A percentile compares a stretch with the other conserved stretches of the same genome.
These are phyloP conservation scores for Seira musarum DNA, from an alignment of 2,888 invertebrate genomes.

Conservation along the genomic window DNA sequence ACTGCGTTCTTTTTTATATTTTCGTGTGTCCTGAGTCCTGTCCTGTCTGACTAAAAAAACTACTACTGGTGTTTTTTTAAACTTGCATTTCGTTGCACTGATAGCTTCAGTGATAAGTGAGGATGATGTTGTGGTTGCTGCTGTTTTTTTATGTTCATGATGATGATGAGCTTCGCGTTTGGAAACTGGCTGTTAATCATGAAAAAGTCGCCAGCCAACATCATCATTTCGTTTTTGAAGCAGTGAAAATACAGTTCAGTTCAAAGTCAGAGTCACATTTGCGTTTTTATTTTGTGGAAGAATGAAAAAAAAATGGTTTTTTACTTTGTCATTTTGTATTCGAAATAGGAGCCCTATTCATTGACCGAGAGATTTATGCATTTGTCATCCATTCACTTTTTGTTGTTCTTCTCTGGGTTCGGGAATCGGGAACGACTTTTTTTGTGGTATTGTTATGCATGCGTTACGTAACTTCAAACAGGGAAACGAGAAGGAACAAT, in stretches of 20 bases:
- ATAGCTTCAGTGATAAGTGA: background rate
- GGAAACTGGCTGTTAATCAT: slow-evolving; percentile 42
- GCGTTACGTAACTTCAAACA: background rate
- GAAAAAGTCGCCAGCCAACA: background rate
- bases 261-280: background rate
- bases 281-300: background rate
- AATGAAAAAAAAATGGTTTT: slow-evolving; percentile 14
- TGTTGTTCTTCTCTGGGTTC: background rate
- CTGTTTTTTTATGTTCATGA: background rate
- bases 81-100: background rate
- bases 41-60: background rate
- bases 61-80: slow-evolving; percentile 32
- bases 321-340: slow-evolving; percentile 46
- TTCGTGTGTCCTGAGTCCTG: background rate
- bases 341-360: slow-evolving; percentile 37
- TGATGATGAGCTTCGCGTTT: slow-evolving; percentile 21
- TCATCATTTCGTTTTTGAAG: background rate
- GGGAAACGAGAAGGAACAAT: background rate
- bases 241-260: slow-evolving; percentile 1
- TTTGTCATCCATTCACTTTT: slow-evolving; percentile 49
- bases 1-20: slow-evolving; percentile 1
- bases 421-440: slow-evolving; percentile 19
- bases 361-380: slow-evolving; percentile 49
- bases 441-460: slow-evolving; percentile 42
- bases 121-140: background rate